Base-by-base conservation (phyloP, 2,113 vertebrate genomes). In the Phoxinus phoxinus region DNA sequence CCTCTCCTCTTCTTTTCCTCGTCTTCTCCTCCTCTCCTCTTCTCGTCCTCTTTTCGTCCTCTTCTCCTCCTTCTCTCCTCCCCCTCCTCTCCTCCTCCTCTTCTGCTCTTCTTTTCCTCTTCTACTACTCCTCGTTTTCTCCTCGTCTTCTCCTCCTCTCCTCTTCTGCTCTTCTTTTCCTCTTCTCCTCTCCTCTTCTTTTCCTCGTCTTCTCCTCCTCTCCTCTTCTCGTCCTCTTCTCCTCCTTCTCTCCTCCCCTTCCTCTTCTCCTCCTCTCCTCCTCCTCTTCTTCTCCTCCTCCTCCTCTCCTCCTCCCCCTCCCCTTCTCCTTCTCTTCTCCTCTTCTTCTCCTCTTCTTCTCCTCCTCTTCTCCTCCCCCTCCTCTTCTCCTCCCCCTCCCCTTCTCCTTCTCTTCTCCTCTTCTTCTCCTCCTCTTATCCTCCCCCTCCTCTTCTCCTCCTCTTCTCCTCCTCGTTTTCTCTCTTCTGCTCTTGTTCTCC, bases 401-500 rank as follows among this genome's bases (percentile, higher is more conserved):
- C 32, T 35, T 35, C 3, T 35, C 32, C 32, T 35, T 4, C 4
- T 35, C 32, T 35, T 4, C 32, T 35, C 3, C 3, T n/a, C 37
- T 27, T 5, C 91, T 94, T 90, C 35, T 58, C 87, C 46, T 41
- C 21, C 1, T 2, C 11, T n/a, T n/a, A n/a, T n/a, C n/a, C n/a
- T n/a, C n/a, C n/a, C n/a, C n/a, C n/a, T 8, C 13, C 37, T 46
- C 91, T 94, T 90, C 35, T 58, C 3, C 3, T n/a, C 37, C 17
- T 5, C 91, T 94, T 90, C 35, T 58, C 87, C 46, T 41, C 21
- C 1, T 2, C 11, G n/a, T n/a, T n/a, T n/a, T n/a, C n/a, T n/a
- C n/a, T 5, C 35, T 35, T 35, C 35, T 35, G 0, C 44, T 32
- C 37, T 11, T 27, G 7, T n/a, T 44, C 37, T 72, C 21, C 37